Conservation (phyloP, 2,888 invertebrate genomes). For the Mythimna impura region DNA sequence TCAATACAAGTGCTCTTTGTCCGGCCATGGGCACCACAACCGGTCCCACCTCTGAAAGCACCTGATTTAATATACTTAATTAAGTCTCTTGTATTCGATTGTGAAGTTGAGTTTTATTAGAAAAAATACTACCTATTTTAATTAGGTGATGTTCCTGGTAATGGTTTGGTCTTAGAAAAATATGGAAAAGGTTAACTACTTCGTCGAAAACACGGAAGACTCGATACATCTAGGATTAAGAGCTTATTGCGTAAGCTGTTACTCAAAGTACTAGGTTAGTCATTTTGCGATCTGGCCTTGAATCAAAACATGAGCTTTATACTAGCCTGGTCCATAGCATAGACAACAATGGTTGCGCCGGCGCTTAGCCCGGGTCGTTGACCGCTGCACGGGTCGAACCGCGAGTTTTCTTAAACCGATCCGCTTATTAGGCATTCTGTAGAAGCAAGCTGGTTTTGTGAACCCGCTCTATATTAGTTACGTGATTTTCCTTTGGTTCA, state of each 20-base stretch:
- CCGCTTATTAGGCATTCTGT: conserved; percentile 87
- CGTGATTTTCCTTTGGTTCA: conserved; percentile 61
- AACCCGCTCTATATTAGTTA: conserved; percentile 74
- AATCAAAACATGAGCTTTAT: conserved; percentile 71
- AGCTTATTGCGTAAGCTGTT: conserved; percentile 33
- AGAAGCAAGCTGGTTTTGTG: conserved; percentile 72
- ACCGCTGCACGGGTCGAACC: conserved; percentile 84
- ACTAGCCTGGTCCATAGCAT: conserved; percentile 79
- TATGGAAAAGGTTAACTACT: conserved; percentile 8
- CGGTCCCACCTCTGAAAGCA: conserved; percentile 62
- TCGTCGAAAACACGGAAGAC: conserved; percentile 3
- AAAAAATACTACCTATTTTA: conserved; percentile 4
- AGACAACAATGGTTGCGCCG: conserved; percentile 87
- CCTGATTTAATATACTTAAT: conserved; percentile 61
- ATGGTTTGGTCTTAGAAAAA: not conserved
- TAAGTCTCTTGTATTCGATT: conserved; percentile 37
- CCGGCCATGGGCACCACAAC: conserved; percentile 52
- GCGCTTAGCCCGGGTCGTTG: conserved; percentile 82
- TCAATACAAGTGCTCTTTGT: conserved; percentile 63
- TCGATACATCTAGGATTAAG: conserved; percentile 6
- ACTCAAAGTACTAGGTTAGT: conserved; percentile 55
- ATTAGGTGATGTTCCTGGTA: conserved; percentile 8
- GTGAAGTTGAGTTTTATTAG: not conserved
- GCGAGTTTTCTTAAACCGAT: conserved; percentile 88
- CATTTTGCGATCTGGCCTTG: conserved; percentile 75